Conservation (phyloP, 2,888 invertebrate species). For the Fragum fragum region DNA sequence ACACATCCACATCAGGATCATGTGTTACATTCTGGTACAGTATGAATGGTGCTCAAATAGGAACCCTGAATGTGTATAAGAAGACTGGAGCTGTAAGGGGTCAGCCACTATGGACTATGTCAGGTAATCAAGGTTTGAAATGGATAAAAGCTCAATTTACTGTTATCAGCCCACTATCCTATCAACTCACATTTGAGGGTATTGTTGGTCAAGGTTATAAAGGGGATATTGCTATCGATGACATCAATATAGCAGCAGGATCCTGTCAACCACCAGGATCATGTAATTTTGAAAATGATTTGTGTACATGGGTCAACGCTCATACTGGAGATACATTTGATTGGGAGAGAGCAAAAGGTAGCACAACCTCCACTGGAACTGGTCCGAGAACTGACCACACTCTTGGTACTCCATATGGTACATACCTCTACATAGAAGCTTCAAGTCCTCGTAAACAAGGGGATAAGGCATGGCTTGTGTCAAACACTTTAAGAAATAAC, state of each 20-base stretch:
- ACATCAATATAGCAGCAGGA: slow-evolving; percentile 75
- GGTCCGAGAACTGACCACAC: slow-evolving; percentile 80
- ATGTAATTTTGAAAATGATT: slow-evolving; percentile 85
- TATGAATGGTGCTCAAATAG: slow-evolving; percentile 81
- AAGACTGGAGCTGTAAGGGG: slow-evolving; percentile 53
- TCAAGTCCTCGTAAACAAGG: slow-evolving; percentile 89
- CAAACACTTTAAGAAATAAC: slow-evolving; percentile 69
- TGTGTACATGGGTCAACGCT: slow-evolving; percentile 83
- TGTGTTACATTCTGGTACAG: slow-evolving; percentile 85
- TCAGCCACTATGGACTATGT: slow-evolving; percentile 73
- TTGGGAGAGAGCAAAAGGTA: slow-evolving; percentile 81
- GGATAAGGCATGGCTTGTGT: slow-evolving; percentile 89
- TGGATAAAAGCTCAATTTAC: slow-evolving; percentile 81
- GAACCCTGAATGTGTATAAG: slow-evolving; percentile 75
- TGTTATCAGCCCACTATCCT: slow-evolving; percentile 65
- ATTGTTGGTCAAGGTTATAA: slow-evolving; percentile 74
- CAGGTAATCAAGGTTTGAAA: slow-evolving; percentile 78
- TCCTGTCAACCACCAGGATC: slow-evolving; percentile 75
- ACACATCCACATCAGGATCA: slow-evolving; percentile 67
- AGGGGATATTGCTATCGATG: slow-evolving; percentile 85
- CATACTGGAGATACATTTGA: slow-evolving; percentile 82
- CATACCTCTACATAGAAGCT: slow-evolving; percentile 94
- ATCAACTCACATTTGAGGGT: slow-evolving; percentile 81
- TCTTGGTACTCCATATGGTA: slow-evolving; percentile 76
- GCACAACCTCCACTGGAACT: slow-evolving; percentile 65